phyloP scores from a whole-genome alignment of 2,888 invertebrate genomes.

The Cremastinae sp. region DNA sequence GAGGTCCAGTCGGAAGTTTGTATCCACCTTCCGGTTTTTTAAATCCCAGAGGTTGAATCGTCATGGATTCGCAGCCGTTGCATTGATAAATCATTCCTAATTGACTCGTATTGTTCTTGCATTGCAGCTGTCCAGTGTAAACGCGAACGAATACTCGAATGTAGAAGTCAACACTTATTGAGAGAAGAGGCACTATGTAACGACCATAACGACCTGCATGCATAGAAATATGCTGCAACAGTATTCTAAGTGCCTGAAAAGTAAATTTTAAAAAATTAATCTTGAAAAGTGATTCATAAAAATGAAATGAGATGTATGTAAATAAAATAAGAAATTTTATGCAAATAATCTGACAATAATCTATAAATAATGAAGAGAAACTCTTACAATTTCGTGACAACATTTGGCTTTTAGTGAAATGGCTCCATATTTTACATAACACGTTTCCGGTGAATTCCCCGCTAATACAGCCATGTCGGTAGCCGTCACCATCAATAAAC shows the following conservation, averaged over 20 bases:
- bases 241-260: conserved; percentile 93
- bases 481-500: conserved; percentile 95
- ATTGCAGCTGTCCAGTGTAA: conserved; percentile 88
- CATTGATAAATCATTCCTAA: conserved; percentile 94
- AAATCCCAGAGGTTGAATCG: conserved; percentile 88
- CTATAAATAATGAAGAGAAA: background rate
- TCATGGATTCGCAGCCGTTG: conserved; percentile 91
- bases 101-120: conserved; percentile 93
- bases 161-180: conserved; percentile 97
- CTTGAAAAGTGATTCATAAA: too few relatives aligned
- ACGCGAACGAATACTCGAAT: conserved; percentile 95
- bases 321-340: conserved; percentile 10
- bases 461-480: conserved; percentile 98
- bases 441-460: conserved; percentile 97
- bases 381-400: conserved; percentile 95
- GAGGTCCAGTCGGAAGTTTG: conserved; percentile 86
- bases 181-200: conserved; percentile 94
- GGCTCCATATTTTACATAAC: conserved; percentile 95
- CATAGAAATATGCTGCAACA: conserved; percentile 93
- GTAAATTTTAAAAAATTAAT: background rate
- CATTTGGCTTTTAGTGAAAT: conserved; percentile 91
- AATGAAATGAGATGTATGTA: conserved; percentile 2
- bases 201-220: conserved; percentile 96
- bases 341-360: too few relatives aligned
- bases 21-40: conserved; percentile 83